Conservation (phyloP, 2,113 vertebrate species). For the Connochaetes taurinus region DNA sequence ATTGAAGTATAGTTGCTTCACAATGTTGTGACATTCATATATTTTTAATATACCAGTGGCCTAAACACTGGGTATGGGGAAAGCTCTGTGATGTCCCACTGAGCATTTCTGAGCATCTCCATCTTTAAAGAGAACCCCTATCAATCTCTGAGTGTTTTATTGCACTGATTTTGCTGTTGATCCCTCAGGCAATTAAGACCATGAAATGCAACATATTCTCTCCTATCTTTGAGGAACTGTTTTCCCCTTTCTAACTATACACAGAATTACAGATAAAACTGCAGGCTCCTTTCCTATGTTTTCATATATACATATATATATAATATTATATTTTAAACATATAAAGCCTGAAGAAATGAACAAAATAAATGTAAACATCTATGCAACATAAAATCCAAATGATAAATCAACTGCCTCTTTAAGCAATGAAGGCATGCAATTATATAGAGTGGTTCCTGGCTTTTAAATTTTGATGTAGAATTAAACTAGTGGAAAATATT, state of each 20-base stretch:
- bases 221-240: not conserved
- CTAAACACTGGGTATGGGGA: accelerated
- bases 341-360: not conserved
- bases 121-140: accelerated
- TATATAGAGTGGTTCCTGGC: not conserved
- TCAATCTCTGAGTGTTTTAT: not conserved
- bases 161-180: too few relatives aligned
- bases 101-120: not conserved
- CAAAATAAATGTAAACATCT: not conserved
- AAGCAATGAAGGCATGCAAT: not conserved
- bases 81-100: not conserved
- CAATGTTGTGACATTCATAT: not conserved
- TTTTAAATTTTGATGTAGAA: not conserved
- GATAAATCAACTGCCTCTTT: not conserved
- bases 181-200: not conserved
- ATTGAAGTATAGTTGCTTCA: not conserved
- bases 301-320: not conserved
- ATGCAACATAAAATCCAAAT: not conserved
- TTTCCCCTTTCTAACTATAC: not conserved
- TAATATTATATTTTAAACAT: not conserved
- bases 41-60: not conserved
- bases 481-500: not conserved
- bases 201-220: not conserved
- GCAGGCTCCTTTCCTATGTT: not conserved
- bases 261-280: not conserved